Percentiles rank a stretch among this genome's conserved stretches.
Conservation (phyloP, 2,797 vertebrate genomes). For the Rhincodon typus region DNA sequence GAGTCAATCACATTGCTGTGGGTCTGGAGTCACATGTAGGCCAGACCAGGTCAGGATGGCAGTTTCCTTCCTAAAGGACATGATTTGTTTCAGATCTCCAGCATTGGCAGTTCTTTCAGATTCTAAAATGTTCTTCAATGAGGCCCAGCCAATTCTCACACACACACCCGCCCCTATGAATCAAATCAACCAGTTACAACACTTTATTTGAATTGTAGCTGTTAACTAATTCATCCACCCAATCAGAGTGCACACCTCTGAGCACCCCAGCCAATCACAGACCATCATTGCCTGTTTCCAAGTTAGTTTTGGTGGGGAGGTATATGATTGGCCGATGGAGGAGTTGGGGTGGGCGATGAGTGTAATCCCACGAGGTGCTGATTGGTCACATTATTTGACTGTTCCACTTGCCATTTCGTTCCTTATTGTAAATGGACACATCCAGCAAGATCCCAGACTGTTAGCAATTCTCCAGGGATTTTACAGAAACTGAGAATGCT, state of each 20-base stretch:
- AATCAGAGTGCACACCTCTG: not conserved
- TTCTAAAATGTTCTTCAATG: not conserved
- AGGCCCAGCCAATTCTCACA: not conserved
- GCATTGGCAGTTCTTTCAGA: not conserved
- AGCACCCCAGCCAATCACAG: not conserved
- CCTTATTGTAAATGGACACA: too few relatives aligned
- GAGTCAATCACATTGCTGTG: too few relatives aligned
- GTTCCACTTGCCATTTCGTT: too few relatives aligned
- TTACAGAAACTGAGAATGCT: not conserved
- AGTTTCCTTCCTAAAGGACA: too few relatives aligned
- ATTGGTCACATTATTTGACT: not conserved
- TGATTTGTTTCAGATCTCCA: too few relatives aligned
- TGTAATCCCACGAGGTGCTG: not conserved
- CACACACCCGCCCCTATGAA: not conserved
- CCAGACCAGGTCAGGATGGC: too few relatives aligned
- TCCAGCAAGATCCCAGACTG: too few relatives aligned
- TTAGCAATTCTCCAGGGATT: not conserved
- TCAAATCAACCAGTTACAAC: not conserved
- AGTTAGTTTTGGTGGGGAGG: not conserved
- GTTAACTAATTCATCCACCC: not conserved
- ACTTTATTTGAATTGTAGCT: not conserved
- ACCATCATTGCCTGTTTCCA: not conserved
- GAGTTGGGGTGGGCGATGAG: not conserved
- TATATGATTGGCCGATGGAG: not conserved
- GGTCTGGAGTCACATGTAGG: too few relatives aligned